Evolutionary conservation across 2,888 invertebrate species (phyloP).

Genomic region (Mimachlamys varia): DNA sequence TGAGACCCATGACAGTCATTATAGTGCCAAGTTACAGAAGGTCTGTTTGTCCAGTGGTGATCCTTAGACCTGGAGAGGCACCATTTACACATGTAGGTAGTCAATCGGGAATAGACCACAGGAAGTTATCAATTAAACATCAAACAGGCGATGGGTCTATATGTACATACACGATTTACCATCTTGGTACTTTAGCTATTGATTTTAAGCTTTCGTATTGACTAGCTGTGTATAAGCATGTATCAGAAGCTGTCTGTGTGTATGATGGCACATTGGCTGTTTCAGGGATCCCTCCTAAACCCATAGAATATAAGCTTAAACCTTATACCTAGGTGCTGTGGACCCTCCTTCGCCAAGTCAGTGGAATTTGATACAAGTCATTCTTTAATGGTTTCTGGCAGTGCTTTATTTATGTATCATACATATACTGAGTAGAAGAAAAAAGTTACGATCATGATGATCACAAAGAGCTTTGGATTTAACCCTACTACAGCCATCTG

Average conservation of each 20-base stretch:
- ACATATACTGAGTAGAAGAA: neutral
- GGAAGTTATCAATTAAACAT: conserved; percentile 32
- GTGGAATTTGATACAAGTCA: neutral
- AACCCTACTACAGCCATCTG: neutral
- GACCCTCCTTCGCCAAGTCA: neutral
- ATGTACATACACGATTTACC: neutral
- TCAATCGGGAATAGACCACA: neutral
- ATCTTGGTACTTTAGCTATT: conserved; percentile 1
- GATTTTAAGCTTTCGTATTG: conserved; percentile 23
- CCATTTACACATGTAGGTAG: neutral
- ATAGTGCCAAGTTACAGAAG: neutral
- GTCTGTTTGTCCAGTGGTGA: neutral
- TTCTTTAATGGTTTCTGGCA: neutral
- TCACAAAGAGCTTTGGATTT: neutral
- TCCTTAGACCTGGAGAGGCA: neutral
- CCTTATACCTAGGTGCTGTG: neutral
- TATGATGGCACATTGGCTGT: neutral
- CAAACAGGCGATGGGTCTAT: neutral
- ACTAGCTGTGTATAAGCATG: conserved; percentile 7
- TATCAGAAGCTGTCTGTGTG: neutral
- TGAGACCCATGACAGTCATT: too few relatives aligned
- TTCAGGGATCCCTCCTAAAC: neutral
- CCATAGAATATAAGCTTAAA: neutral
- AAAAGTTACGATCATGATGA: neutral
- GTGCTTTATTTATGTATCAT: neutral